phyloP scores from a whole-genome alignment of 2,888 invertebrate species.

The Philhelius pedissequus region DNA sequence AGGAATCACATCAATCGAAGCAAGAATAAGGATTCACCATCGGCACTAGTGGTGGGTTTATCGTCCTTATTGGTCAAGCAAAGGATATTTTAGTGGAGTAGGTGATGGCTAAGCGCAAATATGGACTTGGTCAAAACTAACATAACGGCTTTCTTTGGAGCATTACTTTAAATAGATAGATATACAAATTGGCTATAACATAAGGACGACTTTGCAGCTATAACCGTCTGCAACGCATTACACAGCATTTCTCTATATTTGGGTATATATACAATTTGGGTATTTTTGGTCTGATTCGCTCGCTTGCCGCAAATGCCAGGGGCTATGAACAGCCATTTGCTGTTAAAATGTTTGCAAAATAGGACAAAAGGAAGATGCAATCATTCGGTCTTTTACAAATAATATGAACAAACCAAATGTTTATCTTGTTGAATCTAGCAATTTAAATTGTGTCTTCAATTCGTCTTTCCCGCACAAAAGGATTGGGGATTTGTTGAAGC shows the following conservation, averaged over 20 bases:
- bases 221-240: slow-evolving; percentile 14
- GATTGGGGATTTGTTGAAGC: neutral
- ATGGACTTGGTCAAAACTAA: slow-evolving; percentile 39
- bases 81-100: slow-evolving; percentile 6
- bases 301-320: neutral
- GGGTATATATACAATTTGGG: neutral
- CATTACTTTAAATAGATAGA: slow-evolving; percentile 57
- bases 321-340: slow-evolving; percentile 44
- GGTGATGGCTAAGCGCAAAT: slow-evolving; percentile 47
- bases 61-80: neutral
- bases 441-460: neutral
- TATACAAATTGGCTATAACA: slow-evolving; percentile 5
- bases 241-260: neutral
- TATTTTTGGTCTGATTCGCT: neutral
- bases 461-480: neutral
- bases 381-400: slow-evolving; percentile 65
- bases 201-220: neutral
- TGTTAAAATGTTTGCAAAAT: slow-evolving; percentile 52
- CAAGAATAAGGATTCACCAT: neutral
- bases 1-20: slow-evolving; percentile 42
- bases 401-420: slow-evolving; percentile 55
- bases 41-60: neutral
- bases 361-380: slow-evolving; percentile 59
- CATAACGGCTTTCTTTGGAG: slow-evolving; percentile 28
- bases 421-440: slow-evolving; percentile 59